Evolutionary conservation across 2,888 invertebrate genomes (phyloP).

Genomic region (Epinotia brunnichana): DNA sequence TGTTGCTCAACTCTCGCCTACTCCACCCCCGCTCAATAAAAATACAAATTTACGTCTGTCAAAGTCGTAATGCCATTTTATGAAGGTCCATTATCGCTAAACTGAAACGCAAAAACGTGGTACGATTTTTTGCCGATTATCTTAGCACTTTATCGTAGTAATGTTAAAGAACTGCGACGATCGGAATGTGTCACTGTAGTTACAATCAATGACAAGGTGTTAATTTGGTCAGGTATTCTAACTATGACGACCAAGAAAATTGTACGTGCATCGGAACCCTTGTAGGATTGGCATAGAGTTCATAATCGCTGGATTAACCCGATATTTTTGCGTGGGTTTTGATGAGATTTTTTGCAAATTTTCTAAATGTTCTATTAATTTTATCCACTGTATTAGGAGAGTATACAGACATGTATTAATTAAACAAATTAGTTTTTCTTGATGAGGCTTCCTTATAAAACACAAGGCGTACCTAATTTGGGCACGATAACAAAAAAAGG

Average conservation of each 20-base stretch:
- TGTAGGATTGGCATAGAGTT: not conserved
- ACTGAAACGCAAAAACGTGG: not conserved
- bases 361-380: not conserved
- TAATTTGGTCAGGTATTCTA: not conserved
- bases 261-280: not conserved
- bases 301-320: not conserved
- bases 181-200: not conserved
- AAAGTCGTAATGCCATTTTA: not conserved
- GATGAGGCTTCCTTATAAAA: conserved; percentile 5
- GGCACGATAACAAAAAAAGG: not conserved
- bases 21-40: conserved; percentile 30
- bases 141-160: conserved; percentile 5
- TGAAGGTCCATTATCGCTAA: not conserved
- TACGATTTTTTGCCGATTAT: conserved; percentile 17
- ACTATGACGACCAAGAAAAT: not conserved
- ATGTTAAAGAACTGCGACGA: not conserved
- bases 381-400: conserved; percentile 18
- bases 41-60: not conserved
- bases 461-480: not conserved
- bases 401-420: conserved; percentile 7
- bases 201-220: conserved; percentile 1
- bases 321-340: not conserved
- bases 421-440: conserved; percentile 10
- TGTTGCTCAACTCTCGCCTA: conserved; percentile 13
- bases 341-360: conserved; percentile 2